These are phyloP conservation scores for Pyrrhia umbra DNA, from an alignment of 2,888 invertebrate species.

Conservation along the genomic window DNA sequence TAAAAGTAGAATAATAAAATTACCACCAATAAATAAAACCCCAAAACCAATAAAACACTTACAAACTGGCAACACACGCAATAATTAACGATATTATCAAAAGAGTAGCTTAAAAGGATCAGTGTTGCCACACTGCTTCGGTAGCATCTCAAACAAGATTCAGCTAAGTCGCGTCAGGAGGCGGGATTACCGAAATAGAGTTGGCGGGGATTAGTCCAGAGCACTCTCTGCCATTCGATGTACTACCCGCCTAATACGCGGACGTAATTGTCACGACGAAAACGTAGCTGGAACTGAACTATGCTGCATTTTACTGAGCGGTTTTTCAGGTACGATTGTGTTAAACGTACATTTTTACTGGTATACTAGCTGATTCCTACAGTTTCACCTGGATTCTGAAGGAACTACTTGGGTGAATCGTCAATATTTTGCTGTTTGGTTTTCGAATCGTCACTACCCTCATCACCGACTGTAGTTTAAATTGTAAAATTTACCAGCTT, in stretches of 20 bases:
- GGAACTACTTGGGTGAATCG: too few relatives aligned
- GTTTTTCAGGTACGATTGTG: not conserved
- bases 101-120: constrained; percentile 78
- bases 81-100: constrained; percentile 75
- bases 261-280: constrained; percentile 31
- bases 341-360: too few relatives aligned
- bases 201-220: constrained; percentile 74
- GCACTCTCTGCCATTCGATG: constrained; percentile 56
- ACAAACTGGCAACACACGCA: constrained; percentile 55
- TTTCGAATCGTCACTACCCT: too few relatives aligned
- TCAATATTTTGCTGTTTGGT: too few relatives aligned
- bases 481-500: too few relatives aligned
- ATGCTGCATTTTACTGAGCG: not conserved
- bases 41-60: constrained; percentile 37
- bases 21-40: not conserved
- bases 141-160: constrained; percentile 75
- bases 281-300: constrained; percentile 8
- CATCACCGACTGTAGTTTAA: too few relatives aligned
- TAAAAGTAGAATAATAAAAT: not conserved
- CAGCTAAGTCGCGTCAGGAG: constrained; percentile 73
- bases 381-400: too few relatives aligned
- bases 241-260: constrained; percentile 36
- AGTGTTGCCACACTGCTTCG: constrained; percentile 64
- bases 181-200: constrained; percentile 79
- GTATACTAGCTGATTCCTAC: too few relatives aligned